phyloP scores from a whole-genome alignment of 2,888 invertebrate genomes.

The Drosophila basisetae region DNA sequence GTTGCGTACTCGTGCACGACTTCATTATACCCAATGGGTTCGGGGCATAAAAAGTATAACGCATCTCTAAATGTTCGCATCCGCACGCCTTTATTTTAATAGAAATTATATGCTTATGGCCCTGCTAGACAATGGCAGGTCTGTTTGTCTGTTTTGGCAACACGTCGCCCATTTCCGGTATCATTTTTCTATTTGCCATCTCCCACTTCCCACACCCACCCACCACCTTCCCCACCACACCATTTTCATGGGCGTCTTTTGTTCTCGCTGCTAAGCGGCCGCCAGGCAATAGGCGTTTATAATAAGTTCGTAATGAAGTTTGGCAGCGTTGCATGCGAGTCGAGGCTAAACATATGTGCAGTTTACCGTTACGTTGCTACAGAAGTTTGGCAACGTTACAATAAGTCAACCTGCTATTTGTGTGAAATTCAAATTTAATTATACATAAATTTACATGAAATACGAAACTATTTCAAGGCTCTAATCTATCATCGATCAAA shows the following conservation, averaged over 20 bases:
- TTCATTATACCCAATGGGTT: neutral
- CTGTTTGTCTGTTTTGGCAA: conserved; percentile 70
- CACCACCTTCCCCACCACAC: neutral
- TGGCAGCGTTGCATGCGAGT: conserved; percentile 36
- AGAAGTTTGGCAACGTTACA: conserved; percentile 13
- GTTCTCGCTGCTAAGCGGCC: conserved; percentile 44
- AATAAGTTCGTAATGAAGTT: conserved; percentile 32
- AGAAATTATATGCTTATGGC: conserved; percentile 73
- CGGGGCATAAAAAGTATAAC: conserved; percentile 5
- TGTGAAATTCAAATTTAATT: neutral
- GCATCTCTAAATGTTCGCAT: conserved; percentile 42
- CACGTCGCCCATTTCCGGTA: conserved; percentile 63
- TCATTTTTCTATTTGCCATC: conserved; percentile 7
- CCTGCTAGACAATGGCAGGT: conserved; percentile 32
- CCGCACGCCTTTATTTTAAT: conserved; percentile 69
- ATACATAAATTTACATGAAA: neutral
- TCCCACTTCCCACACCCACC: neutral
- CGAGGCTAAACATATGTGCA: conserved; percentile 3
- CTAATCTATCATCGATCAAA: neutral
- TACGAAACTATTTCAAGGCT: neutral
- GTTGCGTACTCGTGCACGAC: neutral
- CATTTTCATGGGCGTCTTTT: conserved; percentile 49
- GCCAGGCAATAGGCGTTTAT: conserved; percentile 17
- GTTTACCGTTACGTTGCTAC: neutral
- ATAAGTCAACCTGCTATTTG: neutral